phyloP scores from a whole-genome alignment of 2,888 invertebrate genomes.

The Platynereis dumerilii region DNA sequence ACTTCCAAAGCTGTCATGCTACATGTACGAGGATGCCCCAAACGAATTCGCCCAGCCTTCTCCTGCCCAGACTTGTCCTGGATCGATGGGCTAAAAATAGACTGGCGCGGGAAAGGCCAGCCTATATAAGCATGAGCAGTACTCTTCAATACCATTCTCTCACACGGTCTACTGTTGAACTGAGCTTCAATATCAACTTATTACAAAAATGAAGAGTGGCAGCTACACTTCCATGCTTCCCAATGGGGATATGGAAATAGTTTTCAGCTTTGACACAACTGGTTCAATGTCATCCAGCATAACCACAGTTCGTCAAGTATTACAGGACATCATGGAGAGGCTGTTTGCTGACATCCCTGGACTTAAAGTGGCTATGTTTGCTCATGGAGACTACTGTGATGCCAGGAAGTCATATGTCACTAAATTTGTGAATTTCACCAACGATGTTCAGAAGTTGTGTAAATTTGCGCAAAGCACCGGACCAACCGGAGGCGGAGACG shows the following conservation, averaged over 20 bases:
- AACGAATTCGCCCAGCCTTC: too few species aligned
- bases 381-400: slow-evolving; percentile 60
- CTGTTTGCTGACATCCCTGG: slow-evolving; percentile 55
- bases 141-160: too few species aligned
- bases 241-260: slow-evolving; percentile 42
- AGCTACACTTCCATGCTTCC: slow-evolving; percentile 14
- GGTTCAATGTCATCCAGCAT: slow-evolving; percentile 52
- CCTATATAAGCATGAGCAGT: too few species aligned
- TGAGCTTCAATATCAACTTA: not conserved
- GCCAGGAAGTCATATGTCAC: slow-evolving; percentile 48
- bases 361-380: slow-evolving; percentile 53
- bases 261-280: slow-evolving; percentile 54
- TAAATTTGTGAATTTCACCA: slow-evolving; percentile 49
- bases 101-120: too few species aligned
- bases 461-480: slow-evolving; percentile 46
- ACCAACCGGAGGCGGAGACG: slow-evolving; percentile 54
- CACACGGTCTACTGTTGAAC: too few species aligned
- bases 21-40: too few species aligned
- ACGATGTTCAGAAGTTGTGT: slow-evolving; percentile 43
- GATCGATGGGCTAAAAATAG: too few species aligned
- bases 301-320: slow-evolving; percentile 47
- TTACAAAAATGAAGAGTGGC: not conserved
- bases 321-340: slow-evolving; percentile 52
- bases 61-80: too few species aligned
- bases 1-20: too few species aligned